Base-by-base conservation (phyloP, 2,888 invertebrate genomes). In the Peribatodes rhomboidaria region DNA sequence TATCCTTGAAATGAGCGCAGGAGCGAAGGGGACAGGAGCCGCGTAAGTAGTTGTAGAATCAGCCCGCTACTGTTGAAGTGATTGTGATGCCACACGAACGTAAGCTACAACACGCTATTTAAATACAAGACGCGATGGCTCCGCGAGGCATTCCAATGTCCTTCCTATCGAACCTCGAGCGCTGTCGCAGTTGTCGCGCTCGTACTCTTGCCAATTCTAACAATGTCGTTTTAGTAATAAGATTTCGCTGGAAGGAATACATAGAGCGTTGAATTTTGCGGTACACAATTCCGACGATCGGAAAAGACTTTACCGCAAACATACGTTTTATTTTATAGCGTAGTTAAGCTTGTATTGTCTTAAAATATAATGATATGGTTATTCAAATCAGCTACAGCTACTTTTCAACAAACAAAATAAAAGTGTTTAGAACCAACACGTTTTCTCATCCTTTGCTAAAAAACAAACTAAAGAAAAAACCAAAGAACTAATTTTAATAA, bases 131-230 rank as follows among this genome's bases (percentile, higher is more conserved):
- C 69, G 69, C 68, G 75, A 75, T 75, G 74, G 76, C 75, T 63
- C 77, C 75, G 76, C 75, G 63, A 77, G 52, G 78, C 80, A 85
- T 84, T 85, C 79, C 80, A 76, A 81, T 80, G 81, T 77, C 84
- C 81, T 81, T 80, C 78, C 79, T 72, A 73, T 69, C 70, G 71
- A 69, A 63, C 52, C 64, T 63, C 49, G 53, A 73, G 47, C 54
- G 42, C 42, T 33, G 22, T 16, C 50, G 18, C 18, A n/a, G 11
- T 52, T 57, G n/a, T 27, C n/a, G 46, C 13, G 50, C 57, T 62
- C 46, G 49, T 41, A 60, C 49, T 65, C 66, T 68, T 68, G 68
- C 58, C 61, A 68, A 63, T 60, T 59, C 42, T 42, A 55, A 59
- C 59, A 59, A 55, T 64, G 54, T 59, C 50, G 59, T 59, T 54